Evolutionary conservation across 37 sponge, comb jelly and placozoan species (phyloP).

Genomic region (Lycopodina hypogea): DNA sequence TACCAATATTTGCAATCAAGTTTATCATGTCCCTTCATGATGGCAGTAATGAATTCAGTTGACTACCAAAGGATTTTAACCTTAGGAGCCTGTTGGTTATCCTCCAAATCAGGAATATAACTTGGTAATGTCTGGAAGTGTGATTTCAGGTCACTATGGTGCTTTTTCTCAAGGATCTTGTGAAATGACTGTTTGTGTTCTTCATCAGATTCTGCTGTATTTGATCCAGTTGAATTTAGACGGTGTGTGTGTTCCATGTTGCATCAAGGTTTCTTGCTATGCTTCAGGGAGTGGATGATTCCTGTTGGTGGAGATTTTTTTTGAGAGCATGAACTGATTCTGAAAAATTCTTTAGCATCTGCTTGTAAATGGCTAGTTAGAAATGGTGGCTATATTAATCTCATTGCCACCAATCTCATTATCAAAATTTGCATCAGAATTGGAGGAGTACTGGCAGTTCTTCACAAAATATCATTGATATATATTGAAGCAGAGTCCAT

Average conservation of each 20-base stretch:
- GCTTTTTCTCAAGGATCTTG: slow-evolving; percentile 75
- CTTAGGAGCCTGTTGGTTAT: slow-evolving; percentile 79
- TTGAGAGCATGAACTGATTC: slow-evolving; percentile 56
- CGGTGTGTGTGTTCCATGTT: slow-evolving; percentile 38
- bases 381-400: slow-evolving; percentile 88
- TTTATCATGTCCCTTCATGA: slow-evolving; percentile 15
- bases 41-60: slow-evolving; percentile 45
- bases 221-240: slow-evolving; percentile 34
- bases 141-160: slow-evolving; percentile 73
- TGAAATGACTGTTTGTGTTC: slow-evolving; percentile 71
- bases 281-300: background rate
- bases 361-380: slow-evolving; percentile 8
- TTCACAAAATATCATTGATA: no score
- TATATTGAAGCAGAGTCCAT: no score
- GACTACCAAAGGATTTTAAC: slow-evolving; percentile 78
- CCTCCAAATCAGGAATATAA: slow-evolving; percentile 74
- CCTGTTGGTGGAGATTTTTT: slow-evolving; percentile 36
- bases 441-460: no score
- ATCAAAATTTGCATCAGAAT: background rate
- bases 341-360: slow-evolving; percentile 25
- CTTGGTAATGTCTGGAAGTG: slow-evolving; percentile 60
- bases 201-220: slow-evolving; percentile 47
- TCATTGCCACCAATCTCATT: slow-evolving; percentile 68
- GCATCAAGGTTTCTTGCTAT: slow-evolving; percentile 33
- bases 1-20: background rate